Percentiles rank a stretch among this genome's conserved stretches.
These are phyloP conservation scores for Acanthornis magna DNA, from an alignment of 2,797 vertebrate species.

Conservation along the genomic window DNA sequence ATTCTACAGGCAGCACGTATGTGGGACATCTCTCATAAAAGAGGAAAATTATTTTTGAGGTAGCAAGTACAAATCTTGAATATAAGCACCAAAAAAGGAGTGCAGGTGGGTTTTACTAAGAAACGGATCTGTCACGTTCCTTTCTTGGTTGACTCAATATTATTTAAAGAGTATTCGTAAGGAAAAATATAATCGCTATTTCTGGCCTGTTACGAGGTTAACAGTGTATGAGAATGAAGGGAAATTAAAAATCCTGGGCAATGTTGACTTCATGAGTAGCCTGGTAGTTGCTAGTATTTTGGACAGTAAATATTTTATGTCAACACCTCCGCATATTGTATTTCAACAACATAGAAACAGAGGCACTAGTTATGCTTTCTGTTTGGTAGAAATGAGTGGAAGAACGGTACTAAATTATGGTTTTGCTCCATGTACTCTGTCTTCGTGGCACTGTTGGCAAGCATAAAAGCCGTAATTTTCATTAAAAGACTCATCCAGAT, in stretches of 20 bases:
- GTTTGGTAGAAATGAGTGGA: background rate
- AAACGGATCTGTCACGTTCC: background rate
- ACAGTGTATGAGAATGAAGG: background rate
- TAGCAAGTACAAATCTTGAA: background rate
- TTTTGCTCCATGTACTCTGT: conserved; percentile 23
- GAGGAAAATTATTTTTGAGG: background rate
- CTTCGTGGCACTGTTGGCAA: conserved; percentile 22
- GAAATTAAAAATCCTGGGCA: background rate
- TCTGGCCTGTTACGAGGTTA: background rate
- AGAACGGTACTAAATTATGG: conserved; percentile 25
- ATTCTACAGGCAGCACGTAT: background rate
- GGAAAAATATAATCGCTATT: background rate
- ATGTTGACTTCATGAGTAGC: background rate
- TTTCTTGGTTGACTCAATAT: background rate
- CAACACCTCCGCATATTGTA: background rate
- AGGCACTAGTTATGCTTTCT: background rate
- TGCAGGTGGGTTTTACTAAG: background rate
- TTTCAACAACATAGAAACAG: background rate
- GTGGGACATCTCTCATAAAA: background rate
- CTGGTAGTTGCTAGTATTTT: background rate
- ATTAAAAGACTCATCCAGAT: conserved; percentile 62
- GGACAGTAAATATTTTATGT: background rate
- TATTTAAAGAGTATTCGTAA: background rate
- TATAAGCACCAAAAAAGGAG: background rate
- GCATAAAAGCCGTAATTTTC: conserved; percentile 70